Percentiles rank a stretch among this genome's conserved stretches.
These are phyloP conservation scores for Clarias fuscus DNA, from an alignment of 2,797 vertebrate genomes.

Conservation along the genomic window DNA sequence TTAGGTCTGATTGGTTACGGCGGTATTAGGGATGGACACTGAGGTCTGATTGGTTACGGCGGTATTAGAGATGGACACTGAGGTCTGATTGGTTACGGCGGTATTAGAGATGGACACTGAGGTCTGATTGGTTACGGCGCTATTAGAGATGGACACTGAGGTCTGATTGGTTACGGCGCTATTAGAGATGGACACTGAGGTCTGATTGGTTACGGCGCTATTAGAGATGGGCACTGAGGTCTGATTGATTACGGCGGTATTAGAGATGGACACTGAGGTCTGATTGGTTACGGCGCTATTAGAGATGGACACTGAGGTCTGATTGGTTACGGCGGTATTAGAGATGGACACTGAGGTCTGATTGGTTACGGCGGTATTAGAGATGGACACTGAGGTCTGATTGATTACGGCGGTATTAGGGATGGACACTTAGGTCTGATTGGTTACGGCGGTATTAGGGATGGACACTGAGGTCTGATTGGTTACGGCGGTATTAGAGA, in stretches of 20 bases:
- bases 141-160: neutral
- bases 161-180: neutral
- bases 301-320: neutral
- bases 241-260: neutral
- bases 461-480: neutral
- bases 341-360: neutral
- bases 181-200: neutral
- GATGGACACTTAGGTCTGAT: neutral
- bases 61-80: neutral
- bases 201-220: neutral
- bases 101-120: neutral
- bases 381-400: neutral
- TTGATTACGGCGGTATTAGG: neutral
- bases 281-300: neutral
- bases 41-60: neutral
- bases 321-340: neutral
- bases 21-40: neutral
- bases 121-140: neutral
- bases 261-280: neutral
- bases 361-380: neutral
- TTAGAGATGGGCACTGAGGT: neutral
- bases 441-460: neutral
- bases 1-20: neutral
- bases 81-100: neutral
- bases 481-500: neutral